Conservation (phyloP, 2,113 vertebrate genomes). For the Scomber scombrus region DNA sequence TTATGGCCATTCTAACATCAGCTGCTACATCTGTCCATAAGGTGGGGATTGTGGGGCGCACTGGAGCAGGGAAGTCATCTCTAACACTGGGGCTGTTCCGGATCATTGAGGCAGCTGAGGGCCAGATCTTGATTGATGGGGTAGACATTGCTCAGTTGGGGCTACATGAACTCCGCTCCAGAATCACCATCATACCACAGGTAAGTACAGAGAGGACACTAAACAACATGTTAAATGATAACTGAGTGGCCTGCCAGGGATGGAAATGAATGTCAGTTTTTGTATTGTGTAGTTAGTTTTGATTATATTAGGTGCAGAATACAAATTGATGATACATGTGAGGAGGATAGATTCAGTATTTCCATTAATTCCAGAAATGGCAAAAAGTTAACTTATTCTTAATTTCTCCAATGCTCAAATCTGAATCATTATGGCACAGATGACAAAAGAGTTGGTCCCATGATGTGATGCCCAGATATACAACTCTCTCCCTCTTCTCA, state of each 20-base stretch:
- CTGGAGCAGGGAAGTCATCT: conserved; percentile 96
- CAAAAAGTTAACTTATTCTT: not conserved
- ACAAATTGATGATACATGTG: too few species aligned
- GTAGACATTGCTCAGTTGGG: conserved; percentile 91
- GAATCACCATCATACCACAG: conserved; percentile 98
- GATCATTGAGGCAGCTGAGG: conserved; percentile 92
- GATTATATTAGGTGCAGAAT: too few species aligned
- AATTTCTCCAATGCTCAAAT: too few species aligned
- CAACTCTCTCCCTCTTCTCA: conserved; percentile 55
- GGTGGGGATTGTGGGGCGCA: conserved; percentile 97
- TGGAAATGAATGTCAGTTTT: not conserved
- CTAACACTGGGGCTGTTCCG: conserved; percentile 95
- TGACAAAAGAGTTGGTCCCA: too few species aligned
- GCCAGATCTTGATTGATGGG: conserved; percentile 92
- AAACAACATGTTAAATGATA: not conserved
- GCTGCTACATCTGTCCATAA: conserved; percentile 47
- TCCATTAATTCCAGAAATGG: not conserved
- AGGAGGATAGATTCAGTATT: too few species aligned
- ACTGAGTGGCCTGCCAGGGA: too few species aligned
- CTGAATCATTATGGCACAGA: too few species aligned
- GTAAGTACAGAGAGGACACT: conserved; percentile 67
- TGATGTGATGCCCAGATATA: not conserved
- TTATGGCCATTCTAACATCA: not conserved
- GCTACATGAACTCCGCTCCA: conserved; percentile 92
- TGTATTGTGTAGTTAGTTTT: too few species aligned